Evolutionary conservation across 2,888 invertebrate genomes (phyloP).

Genomic region (Phania funesta): DNA sequence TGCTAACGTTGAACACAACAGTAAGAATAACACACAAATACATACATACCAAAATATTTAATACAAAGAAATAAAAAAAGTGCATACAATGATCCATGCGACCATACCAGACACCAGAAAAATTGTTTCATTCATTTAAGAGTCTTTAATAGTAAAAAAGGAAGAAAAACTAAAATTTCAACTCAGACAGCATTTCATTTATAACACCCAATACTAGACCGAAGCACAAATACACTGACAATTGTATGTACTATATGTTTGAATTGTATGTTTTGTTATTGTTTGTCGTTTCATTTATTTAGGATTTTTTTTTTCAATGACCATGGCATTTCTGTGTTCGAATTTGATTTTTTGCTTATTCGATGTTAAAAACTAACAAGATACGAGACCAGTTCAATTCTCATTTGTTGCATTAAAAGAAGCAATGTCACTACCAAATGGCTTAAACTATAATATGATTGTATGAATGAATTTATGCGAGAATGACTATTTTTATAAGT

Average conservation of each 20-base stretch:
- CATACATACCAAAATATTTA: constrained; percentile 20
- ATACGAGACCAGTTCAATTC: constrained; percentile 22
- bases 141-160: constrained; percentile 11
- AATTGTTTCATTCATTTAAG: constrained; percentile 17
- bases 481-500: neutral
- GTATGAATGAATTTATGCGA: neutral
- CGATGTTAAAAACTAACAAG: constrained; percentile 43
- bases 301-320: neutral
- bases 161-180: constrained; percentile 22
- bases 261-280: neutral
- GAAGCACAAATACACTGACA: neutral
- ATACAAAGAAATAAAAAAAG: constrained; percentile 28
- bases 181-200: constrained; percentile 51
- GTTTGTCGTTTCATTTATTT: neutral
- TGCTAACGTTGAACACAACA: constrained; percentile 39
- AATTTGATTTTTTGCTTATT: constrained; percentile 23
- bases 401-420: constrained; percentile 14
- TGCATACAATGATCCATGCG: too few species aligned
- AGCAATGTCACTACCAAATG: constrained; percentile 45
- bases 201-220: constrained; percentile 26
- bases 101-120: neutral
- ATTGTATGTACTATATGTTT: neutral
- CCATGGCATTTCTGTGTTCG: constrained; percentile 1
- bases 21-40: constrained; percentile 19
- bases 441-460: constrained; percentile 40